These are phyloP conservation scores for Etheostoma cragini DNA, from an alignment of 2,113 vertebrate genomes.

Conservation along the genomic window DNA sequence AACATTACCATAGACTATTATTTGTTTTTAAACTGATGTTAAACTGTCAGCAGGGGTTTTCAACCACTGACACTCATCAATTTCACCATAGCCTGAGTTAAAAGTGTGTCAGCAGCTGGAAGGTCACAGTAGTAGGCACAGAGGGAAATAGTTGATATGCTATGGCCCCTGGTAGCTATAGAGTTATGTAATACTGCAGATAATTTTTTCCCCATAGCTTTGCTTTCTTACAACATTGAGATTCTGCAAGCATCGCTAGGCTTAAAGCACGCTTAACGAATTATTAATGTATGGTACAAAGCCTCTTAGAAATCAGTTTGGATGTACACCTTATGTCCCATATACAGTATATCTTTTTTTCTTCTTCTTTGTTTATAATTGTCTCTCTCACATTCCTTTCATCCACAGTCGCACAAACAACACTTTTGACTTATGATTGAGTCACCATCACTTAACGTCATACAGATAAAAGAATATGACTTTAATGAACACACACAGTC, in stretches of 20 bases:
- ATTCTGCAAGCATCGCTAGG: slow-evolving; percentile 54
- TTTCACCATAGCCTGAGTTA: slow-evolving; percentile 16
- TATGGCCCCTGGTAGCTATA: slow-evolving; percentile 54
- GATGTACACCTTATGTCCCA: slow-evolving; percentile 2
- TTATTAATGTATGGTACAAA: slow-evolving; percentile 64
- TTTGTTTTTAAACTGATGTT: neutral
- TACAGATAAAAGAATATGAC: neutral
- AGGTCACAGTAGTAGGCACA: slow-evolving; percentile 50
- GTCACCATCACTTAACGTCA: neutral
- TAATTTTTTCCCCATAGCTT: slow-evolving; percentile 42
- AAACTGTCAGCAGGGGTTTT: neutral
- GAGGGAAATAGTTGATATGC: slow-evolving; percentile 30
- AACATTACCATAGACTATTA: neutral
- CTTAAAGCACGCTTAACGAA: slow-evolving; percentile 52
- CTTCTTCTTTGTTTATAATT: too few species aligned
- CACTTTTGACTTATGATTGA: neutral
- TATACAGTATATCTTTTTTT: neutral
- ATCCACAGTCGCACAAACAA: neutral
- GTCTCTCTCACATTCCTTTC: neutral
- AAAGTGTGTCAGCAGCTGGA: slow-evolving; percentile 59
- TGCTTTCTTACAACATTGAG: slow-evolving; percentile 67
- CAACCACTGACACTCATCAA: slow-evolving; percentile 10
- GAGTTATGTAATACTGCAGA: slow-evolving; percentile 85
- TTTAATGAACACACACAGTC: slow-evolving; percentile 12
- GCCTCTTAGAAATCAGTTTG: slow-evolving; percentile 15